Percentiles rank a stretch among this genome's conserved stretches.
phyloP scores from a whole-genome alignment of 2,113 vertebrate species.

The Gnathonemus echidnorhynchus region DNA sequence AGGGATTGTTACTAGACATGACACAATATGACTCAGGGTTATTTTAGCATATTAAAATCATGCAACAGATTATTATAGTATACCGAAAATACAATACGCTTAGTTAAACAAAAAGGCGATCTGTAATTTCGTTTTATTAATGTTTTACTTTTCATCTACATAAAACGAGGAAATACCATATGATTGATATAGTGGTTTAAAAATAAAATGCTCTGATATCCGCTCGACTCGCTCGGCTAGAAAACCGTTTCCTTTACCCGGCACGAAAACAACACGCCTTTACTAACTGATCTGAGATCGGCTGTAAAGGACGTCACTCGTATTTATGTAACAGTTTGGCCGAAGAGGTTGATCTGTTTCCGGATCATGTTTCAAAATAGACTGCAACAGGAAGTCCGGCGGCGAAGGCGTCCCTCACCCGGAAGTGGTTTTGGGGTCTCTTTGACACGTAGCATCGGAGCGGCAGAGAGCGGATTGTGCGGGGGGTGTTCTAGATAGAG shows the following conservation, averaged over 20 bases:
- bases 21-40: not conserved
- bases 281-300: not conserved
- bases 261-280: not conserved
- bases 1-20: not conserved
- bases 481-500: not conserved
- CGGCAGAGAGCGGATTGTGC: not conserved
- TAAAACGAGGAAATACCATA: not conserved
- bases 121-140: not conserved
- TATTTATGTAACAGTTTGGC: not conserved
- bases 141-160: not conserved
- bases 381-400: not conserved
- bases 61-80: too few species aligned
- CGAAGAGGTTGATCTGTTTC: not conserved
- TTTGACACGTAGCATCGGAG: conserved; percentile 22
- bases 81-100: not conserved
- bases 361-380: not conserved
- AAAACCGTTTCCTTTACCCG: not conserved
- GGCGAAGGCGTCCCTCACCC: not conserved
- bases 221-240: not conserved
- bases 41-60: too few species aligned
- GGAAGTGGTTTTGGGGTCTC: not conserved
- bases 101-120: not conserved
- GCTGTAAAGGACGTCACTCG: not conserved
- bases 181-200: not conserved
- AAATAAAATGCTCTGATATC: not conserved